Evolutionary conservation across 2,797 vertebrate genomes (phyloP), one percentile per base, ranked within the genome.

Genomic region (Coreius guichenoti): DNA sequence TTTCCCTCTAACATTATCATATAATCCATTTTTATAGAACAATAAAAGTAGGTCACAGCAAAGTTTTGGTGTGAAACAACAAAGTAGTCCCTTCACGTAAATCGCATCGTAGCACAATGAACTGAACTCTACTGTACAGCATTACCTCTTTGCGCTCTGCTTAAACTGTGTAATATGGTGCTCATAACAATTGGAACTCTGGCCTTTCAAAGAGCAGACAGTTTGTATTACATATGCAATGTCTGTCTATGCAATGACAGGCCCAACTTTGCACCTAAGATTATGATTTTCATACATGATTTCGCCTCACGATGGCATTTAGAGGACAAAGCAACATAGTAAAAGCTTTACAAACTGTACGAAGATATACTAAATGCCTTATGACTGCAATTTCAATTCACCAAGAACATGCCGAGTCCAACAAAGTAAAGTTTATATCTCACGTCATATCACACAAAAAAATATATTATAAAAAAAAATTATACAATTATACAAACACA

Each of bases 11-110:
- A 70, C 43, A 49, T 82, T 69, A 78, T 39, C 72, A 49, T 61
- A 29, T 81, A 74, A 77, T 81, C 29, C 54, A 26, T 70, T 61
- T 79, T 49, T 36, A 70, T 39, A 65, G 70, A 75, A 76, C 68
- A 65, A 78, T 56, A 54, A 78, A 84, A 78, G 82, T 78, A 69
- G 49, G 74, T 54, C 73, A 58, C 26, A 54, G 72, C 21, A 75
- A 82, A 83, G 58, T 83, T 83, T 67, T 33, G 21, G 36, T 75
- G 54, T 36, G 21, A 23, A 63, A 68, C 47, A 69, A 70, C 67
- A 70, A 36, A 36, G 33, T 54, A 65, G 31, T 69, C 56, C 8
- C 7, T 78, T 45, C 61, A 47, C 58, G 31, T 65, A 23, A 47
- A 65, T 47, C 1, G 17, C 12, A 47, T 80, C 5, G 2, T 29